Evolutionary conservation across 37 sponge, comb jelly and placozoan species (phyloP), one percentile per base, ranked within the genome.

Genomic region (Mnemiopsis leidyi): DNA sequence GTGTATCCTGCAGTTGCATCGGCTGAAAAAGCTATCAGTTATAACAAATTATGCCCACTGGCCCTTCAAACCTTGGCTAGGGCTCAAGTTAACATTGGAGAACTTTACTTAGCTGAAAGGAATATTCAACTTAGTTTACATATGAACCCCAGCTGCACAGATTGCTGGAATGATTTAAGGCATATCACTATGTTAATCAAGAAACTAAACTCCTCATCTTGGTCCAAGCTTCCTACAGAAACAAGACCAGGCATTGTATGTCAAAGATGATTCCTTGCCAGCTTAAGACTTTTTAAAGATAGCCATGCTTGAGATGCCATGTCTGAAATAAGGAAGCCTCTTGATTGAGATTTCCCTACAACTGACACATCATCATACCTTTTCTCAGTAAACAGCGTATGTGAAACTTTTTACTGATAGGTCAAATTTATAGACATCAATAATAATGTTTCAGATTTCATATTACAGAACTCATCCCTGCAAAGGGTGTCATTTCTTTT

Each of bases 21-120:
- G 94, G 98, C 98, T 28, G 95, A 97, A 69, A 96, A 68, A 36
- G 95, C 97, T 7, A 94, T 95, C 0, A 36, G 93, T 24, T 73
- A 94, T 20, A 82, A 93, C 1, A 94, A 94, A 26, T 93, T 69
- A 0, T 98, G 98, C 95, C 16, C 94, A 20, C 40, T 93, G 13
- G 97, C 94, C 0, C 69, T 93, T 30, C 97, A 97, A 83, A 96
- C 96, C 9, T 92, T 98, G 30, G 97, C 96, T 1, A 38, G 98
- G 92, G 95, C 97, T 39, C 98, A 98, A 77, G 69, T 98, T 5
- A 96, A 95, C 21, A 36, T 96, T 0, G 97, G 98, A 93, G 97
- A 98, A 92, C 69, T 98, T 28, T 36, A 95, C 0, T 93, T 98
- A 95, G 97, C 95, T 16, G 92, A 95, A 24, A 71, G 20, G 24